A percentile compares a stretch with the other conserved stretches of the same genome.
These are phyloP conservation scores for Oligia strigilis DNA, from an alignment of 2,888 invertebrate genomes.

Conservation along the genomic window DNA sequence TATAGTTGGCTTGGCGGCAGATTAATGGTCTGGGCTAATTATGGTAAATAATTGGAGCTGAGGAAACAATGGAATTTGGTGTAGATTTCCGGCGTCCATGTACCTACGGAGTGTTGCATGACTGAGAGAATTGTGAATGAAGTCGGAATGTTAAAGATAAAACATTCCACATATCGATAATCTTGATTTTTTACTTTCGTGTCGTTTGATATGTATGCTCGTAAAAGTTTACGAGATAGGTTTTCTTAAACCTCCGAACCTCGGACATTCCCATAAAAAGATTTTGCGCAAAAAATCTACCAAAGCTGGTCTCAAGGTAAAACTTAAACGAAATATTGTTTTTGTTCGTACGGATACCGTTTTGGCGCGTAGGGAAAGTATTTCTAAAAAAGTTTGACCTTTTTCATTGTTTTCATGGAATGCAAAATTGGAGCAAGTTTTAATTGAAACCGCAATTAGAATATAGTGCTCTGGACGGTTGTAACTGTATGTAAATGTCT, in stretches of 20 bases:
- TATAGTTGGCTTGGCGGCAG: constrained; percentile 33
- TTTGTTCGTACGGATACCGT: constrained; percentile 40
- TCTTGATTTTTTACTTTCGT: constrained; percentile 42
- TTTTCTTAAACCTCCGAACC: constrained; percentile 51
- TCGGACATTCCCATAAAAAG: constrained; percentile 59
- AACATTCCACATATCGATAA: constrained; percentile 29
- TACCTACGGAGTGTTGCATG: constrained; percentile 8
- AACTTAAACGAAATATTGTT: constrained; percentile 62
- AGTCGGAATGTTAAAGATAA: constrained; percentile 25
- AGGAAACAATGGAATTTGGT: constrained; percentile 24
- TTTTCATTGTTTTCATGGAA: constrained; percentile 35
- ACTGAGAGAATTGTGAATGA: constrained; percentile 20
- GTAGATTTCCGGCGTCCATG: constrained; percentile 5
- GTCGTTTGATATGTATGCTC: constrained; percentile 50
- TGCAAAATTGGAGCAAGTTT: constrained; percentile 33
- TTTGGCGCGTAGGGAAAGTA: constrained; percentile 37
- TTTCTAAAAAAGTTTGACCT: constrained; percentile 44
- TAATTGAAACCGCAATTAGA: constrained; percentile 40
- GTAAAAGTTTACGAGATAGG: constrained; percentile 60
- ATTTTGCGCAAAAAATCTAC: constrained; percentile 49
- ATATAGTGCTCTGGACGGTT: neutral
- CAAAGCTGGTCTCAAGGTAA: constrained; percentile 55
- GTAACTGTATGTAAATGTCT: constrained; percentile 7
- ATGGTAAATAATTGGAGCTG: constrained; percentile 34
- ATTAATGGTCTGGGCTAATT: constrained; percentile 43